Base-by-base conservation (phyloP, 2,888 invertebrate species). In the Ormyrus nitidulus region DNA sequence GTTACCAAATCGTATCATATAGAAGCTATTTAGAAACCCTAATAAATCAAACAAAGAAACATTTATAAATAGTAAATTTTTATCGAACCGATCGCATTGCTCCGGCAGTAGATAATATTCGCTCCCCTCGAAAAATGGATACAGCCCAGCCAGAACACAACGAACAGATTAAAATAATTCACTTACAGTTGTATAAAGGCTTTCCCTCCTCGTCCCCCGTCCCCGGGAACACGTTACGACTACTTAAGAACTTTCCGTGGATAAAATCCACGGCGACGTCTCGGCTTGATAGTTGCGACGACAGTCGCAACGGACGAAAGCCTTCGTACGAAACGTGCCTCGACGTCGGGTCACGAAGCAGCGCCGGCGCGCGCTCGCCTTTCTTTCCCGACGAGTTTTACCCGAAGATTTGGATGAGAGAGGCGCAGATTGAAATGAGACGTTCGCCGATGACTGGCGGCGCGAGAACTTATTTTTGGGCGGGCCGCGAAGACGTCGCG, bases 231-330 rank as follows among this genome's bases (percentile, higher is more conserved):
- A 48, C 65, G 59, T 78, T 72, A 53, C 66, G 54, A 66, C 66
- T 72, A 78, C 72, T 72, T 72, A 78, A 68, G 54, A 78, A 78
- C 61, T 78, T 78, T 54, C 72, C 58, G 61, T 19, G 65, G 46
- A 77, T 65, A 59, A 71, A 71, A 77, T 77, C 77, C 58, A 34
- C 54, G 46, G 48, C 54, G 64, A 70, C 77, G 46, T 70, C 64
- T 48, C 54, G 19, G 34, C 54, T 53, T 58, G 59, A 59, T 58
- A 75, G 66, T 75, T 54, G 34, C 34, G 58, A 51, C 49, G 51
- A 61, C 54, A 68, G 46, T 66, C 54, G 19, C 34, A 4, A 34
- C 34, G 53, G 53, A 3, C 19, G 9, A 51, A 66, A 51, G 66
- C 49, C 66, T 66, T 13, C 6, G 46, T 48, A 58, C 58, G 6